These are phyloP conservation scores for Austrolebias charrua DNA, from an alignment of 2,797 vertebrate genomes.

Conservation along the genomic window DNA sequence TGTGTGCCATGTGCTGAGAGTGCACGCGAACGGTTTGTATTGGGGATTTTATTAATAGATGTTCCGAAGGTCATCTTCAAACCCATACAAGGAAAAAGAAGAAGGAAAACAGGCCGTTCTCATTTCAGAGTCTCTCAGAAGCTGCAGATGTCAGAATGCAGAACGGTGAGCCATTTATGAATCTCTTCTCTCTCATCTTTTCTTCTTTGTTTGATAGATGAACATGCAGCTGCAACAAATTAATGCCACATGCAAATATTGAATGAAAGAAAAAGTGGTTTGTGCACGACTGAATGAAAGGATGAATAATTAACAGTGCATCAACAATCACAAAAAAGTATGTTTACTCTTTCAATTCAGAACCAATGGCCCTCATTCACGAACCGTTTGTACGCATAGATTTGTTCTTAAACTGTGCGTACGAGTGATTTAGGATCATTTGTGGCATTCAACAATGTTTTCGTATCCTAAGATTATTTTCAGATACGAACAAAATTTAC, in stretches of 20 bases:
- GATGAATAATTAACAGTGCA: not conserved
- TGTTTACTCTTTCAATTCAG: not conserved
- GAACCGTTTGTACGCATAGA: too few relatives aligned
- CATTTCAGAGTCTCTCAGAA: constrained; percentile 50
- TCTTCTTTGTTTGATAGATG: constrained; percentile 10
- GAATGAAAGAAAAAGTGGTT: constrained; percentile 8
- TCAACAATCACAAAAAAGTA: not conserved
- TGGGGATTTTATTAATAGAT: constrained; percentile 57
- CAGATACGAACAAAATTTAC: too few relatives aligned
- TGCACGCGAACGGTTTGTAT: constrained; percentile 1
- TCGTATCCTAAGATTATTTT: too few relatives aligned
- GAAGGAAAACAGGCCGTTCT: constrained; percentile 37
- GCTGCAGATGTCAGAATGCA: constrained; percentile 44
- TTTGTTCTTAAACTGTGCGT: too few relatives aligned
- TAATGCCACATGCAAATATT: constrained; percentile 31
- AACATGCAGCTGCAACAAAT: constrained; percentile 21
- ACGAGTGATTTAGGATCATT: too few relatives aligned
- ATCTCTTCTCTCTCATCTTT: constrained; percentile 19
- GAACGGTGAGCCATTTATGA: constrained; percentile 21
- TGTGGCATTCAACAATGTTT: too few relatives aligned
- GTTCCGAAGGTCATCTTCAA: constrained; percentile 41
- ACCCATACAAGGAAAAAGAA: too few relatives aligned
- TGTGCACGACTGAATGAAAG: not conserved
- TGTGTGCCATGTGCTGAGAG: not conserved
- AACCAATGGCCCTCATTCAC: too few relatives aligned